These are phyloP conservation scores for Nothura maculosa DNA, from an alignment of 2,797 vertebrate species.

Conservation along the genomic window DNA sequence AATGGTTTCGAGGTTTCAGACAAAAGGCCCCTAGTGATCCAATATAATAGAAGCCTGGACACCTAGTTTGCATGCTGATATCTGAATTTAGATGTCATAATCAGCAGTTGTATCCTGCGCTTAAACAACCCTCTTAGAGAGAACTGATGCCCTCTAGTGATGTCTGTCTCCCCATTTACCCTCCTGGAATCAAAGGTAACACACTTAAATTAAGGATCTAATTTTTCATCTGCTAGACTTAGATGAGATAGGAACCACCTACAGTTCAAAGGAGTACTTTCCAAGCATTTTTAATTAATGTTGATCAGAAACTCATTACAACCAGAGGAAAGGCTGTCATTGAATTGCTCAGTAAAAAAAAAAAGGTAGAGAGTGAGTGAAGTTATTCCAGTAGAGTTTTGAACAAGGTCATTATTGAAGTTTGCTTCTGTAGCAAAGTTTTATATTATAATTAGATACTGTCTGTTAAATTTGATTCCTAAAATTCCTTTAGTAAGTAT, in stretches of 20 bases:
- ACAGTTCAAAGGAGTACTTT: background rate
- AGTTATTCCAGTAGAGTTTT: background rate
- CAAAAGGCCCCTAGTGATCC: background rate
- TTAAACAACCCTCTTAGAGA: background rate
- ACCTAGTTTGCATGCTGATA: background rate
- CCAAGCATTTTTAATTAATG: slow-evolving; percentile 41
- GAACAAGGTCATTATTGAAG: background rate
- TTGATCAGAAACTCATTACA: slow-evolving; percentile 44
- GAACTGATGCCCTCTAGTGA: background rate
- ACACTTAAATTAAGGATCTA: slow-evolving; percentile 36
- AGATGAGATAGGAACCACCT: slow-evolving; percentile 21
- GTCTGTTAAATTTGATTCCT: background rate
- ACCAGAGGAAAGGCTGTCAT: background rate
- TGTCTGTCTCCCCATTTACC: background rate
- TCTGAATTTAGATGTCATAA: background rate
- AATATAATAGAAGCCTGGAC: background rate
- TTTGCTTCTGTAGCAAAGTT: background rate
- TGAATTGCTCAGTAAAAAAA: background rate
- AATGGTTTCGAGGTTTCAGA: background rate
- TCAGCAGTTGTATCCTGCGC: background rate
- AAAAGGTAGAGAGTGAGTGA: background rate
- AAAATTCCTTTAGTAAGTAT: background rate
- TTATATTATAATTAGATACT: background rate
- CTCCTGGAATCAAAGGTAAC: background rate
- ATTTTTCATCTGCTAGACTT: slow-evolving; percentile 37